These are phyloP conservation scores for Origma solitaria DNA, from an alignment of 2,113 vertebrate genomes.

Conservation along the genomic window DNA sequence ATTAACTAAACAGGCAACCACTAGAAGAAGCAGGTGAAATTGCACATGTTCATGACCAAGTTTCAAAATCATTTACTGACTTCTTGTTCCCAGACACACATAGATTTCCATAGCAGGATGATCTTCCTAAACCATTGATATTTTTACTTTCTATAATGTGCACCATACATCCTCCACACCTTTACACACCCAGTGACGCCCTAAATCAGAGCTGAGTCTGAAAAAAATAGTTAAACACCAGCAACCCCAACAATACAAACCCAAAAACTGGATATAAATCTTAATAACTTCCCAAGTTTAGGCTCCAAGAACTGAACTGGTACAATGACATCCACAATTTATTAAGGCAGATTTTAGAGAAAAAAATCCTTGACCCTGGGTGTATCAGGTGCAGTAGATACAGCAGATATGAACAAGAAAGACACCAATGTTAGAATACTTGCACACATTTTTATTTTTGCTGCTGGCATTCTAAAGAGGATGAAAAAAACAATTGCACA, in stretches of 20 bases:
- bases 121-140: background rate
- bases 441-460: constrained; percentile 26
- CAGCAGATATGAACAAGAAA: background rate
- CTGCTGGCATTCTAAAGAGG: background rate
- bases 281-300: background rate
- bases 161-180: background rate
- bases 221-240: background rate
- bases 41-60: background rate
- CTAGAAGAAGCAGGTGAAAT: background rate
- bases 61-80: background rate
- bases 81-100: background rate
- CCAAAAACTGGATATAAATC: background rate
- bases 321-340: background rate
- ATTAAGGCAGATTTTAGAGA: background rate
- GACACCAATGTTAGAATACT: background rate
- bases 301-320: background rate
- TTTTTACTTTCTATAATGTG: background rate
- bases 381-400: background rate
- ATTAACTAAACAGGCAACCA: background rate
- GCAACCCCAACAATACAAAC: background rate
- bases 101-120: background rate
- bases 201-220: background rate
- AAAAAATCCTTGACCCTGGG: background rate
- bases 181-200: background rate
- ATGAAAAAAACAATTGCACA: background rate